Percentiles rank a stretch among this genome's conserved stretches.
phyloP scores from a whole-genome alignment of 2,797 vertebrate species.

The Acropternis orthonyx region DNA sequence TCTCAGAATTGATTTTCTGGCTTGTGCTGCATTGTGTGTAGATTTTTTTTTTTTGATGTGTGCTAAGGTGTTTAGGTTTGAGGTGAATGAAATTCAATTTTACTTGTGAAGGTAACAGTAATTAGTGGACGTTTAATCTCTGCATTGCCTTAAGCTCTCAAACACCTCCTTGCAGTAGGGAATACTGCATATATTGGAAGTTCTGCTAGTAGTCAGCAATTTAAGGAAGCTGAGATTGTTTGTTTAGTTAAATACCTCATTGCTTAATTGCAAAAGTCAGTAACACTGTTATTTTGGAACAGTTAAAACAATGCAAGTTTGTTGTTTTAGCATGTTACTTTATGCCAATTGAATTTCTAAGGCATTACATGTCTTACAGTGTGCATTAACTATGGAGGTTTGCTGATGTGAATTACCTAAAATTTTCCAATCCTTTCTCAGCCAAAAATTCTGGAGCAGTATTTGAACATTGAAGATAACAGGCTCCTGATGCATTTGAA shows the following conservation, averaged over 20 bases:
- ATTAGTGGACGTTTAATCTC: background rate
- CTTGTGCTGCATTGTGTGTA: background rate
- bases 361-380: background rate
- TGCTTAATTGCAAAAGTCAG: background rate
- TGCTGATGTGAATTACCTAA: background rate
- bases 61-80: background rate
- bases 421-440: conserved; percentile 59
- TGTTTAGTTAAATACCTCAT: background rate
- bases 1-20: background rate
- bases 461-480: conserved; percentile 91
- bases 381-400: background rate
- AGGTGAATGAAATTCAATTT: background rate
- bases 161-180: background rate
- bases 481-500: conserved; percentile 88
- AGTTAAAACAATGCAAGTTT: background rate
- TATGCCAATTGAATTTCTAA: background rate
- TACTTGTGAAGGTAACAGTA: background rate
- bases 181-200: background rate
- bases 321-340: background rate
- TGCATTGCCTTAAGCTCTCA: background rate
- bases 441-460: conserved; percentile 95
- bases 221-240: background rate
- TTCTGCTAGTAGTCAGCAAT: background rate
- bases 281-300: background rate
- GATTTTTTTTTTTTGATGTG: background rate